Percentiles rank a stretch among this genome's conserved stretches.
phyloP scores from a whole-genome alignment of 64 coral and sea anemone species.

The Orbicella faveolata region DNA sequence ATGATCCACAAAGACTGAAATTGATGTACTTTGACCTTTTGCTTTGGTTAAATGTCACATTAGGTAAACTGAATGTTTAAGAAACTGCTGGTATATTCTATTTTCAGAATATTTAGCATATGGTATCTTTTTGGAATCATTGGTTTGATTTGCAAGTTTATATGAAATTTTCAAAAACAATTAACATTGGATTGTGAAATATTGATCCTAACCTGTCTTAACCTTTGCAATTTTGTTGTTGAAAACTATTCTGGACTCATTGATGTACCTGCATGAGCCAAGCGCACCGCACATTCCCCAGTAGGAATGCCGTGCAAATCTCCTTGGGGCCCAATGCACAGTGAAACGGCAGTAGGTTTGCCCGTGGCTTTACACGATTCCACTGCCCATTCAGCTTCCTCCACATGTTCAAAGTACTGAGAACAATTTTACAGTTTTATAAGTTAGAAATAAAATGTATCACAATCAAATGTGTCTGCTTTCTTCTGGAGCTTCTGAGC shows the following conservation, averaged over 20 bases:
- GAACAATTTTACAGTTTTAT: conserved; percentile 30
- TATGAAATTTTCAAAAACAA: too few relatives aligned
- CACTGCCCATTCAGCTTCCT: conserved; percentile 98
- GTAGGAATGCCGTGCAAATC: conserved; percentile 90
- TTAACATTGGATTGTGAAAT: not conserved
- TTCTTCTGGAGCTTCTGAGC: too few relatives aligned
- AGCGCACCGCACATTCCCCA: conserved; percentile 92
- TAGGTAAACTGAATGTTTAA: too few relatives aligned
- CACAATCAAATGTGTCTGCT: too few relatives aligned
- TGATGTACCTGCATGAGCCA: conserved; percentile 89
- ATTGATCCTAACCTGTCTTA: not conserved
- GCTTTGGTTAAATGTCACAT: too few relatives aligned
- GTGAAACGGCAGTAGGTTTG: conserved; percentile 77
- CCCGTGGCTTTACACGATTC: conserved; percentile 92
- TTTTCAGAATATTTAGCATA: too few relatives aligned
- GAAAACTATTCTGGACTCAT: not conserved
- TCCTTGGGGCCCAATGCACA: conserved; percentile 92
- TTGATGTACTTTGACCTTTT: too few relatives aligned
- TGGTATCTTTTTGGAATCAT: too few relatives aligned
- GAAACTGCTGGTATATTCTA: too few relatives aligned
- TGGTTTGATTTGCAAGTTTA: too few relatives aligned
- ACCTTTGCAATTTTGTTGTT: not conserved
- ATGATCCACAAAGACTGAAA: too few relatives aligned
- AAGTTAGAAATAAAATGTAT: too few relatives aligned
- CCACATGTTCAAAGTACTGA: conserved; percentile 97